Evolutionary conservation across 2,888 invertebrate species (phyloP), one percentile per base, ranked within the genome.

Genomic region (Stomorhina lunata): DNA sequence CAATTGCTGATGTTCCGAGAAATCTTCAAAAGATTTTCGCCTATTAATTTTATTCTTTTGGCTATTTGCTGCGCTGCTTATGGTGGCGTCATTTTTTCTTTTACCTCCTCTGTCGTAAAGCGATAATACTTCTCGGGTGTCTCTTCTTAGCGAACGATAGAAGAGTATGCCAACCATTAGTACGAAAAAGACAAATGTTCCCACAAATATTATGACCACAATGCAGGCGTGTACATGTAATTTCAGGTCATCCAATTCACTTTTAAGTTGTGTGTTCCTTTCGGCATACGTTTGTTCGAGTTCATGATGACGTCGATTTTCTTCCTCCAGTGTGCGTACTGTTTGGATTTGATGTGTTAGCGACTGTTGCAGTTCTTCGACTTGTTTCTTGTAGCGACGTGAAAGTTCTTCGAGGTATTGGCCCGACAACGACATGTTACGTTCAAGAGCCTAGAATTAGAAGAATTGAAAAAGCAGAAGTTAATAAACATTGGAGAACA

Each of bases 391-490:
- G 92, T 99, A 99, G 15, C 98, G 93, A 73, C 96, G 94, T 91
- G 98, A 98, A 85, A 99, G 92, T 90, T 99, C 99, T 90, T 99
- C 99, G 85, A 99, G 92, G 91, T 99, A 99, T 91, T 98, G 98
- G 80, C 97, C 96, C 85, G 98, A 98, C 45, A 99, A 93, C 12
- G 98, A 98, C 95, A 99, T 97, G 92, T 99, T 99, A 86, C 97
- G 94, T 92, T 99, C 99, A 86, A 99, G 93, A 65, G 96, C 95
- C 95, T 96, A 92, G 81, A 92, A 55, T 6, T 22, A 43, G 29
- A 20, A 45, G 20, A 76, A 43, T n/a, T 15, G 61, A 63, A 29
- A 22, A 50, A 57, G 32, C 9, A 65, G 69, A 69, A 9, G 10
- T 59, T 66, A 50, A 37, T 63, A 61, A 37, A 69, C n/a, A 27